These are phyloP conservation scores for Xestia xanthographa DNA, from an alignment of 2,888 invertebrate genomes.

Conservation along the genomic window DNA sequence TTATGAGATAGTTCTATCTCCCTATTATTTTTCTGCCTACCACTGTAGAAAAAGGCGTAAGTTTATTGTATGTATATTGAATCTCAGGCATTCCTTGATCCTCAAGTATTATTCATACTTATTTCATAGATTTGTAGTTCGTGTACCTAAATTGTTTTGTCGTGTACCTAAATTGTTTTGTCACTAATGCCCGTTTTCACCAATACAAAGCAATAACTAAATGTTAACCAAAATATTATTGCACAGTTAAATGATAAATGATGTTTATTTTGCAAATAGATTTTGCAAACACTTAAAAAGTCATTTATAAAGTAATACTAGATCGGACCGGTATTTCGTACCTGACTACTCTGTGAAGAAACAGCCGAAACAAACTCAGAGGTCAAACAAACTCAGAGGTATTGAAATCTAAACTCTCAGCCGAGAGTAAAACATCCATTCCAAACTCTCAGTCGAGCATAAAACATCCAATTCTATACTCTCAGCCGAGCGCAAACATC, in stretches of 20 bases:
- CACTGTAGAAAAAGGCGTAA: neutral
- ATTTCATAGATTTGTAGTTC: slow-evolving; percentile 8
- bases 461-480: neutral
- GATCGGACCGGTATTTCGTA: too few species aligned
- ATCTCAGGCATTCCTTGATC: slow-evolving; percentile 35
- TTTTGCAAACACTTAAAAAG: too few species aligned
- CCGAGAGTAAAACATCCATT: neutral
- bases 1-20: slow-evolving; percentile 4
- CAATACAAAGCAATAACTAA: neutral
- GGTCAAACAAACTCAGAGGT: too few species aligned
- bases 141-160: slow-evolving; percentile 18
- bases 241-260: neutral
- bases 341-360: too few species aligned
- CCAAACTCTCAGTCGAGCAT: neutral
- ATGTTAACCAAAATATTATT: neutral
- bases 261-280: too few species aligned
- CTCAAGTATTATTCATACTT: slow-evolving; percentile 17
- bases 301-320: too few species aligned
- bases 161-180: slow-evolving; percentile 19
- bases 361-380: too few species aligned
- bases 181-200: slow-evolving; percentile 1
- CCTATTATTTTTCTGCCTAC: neutral
- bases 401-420: neutral
- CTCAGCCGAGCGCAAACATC: neutral
- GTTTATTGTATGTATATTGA: neutral